Percentiles rank a stretch among this genome's conserved stretches.
These are phyloP conservation scores for Sarcophaga peregrina DNA, from an alignment of 1,140 invertebrate genomes.

Conservation along the genomic window DNA sequence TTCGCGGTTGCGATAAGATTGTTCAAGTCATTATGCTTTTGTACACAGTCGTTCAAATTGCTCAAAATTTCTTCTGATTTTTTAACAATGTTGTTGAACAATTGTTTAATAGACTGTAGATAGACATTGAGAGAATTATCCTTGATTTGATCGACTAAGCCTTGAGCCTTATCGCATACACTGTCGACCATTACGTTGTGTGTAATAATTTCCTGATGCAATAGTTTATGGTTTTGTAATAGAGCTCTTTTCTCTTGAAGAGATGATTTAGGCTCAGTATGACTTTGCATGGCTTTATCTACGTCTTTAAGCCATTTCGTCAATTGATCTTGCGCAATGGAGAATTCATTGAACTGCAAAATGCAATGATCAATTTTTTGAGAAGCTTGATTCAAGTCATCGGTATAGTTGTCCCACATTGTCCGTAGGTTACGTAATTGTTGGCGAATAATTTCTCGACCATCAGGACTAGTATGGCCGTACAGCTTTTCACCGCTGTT, in stretches of 20 bases:
- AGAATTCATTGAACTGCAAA: constrained; percentile 89
- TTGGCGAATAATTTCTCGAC: constrained; percentile 89
- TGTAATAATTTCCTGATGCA: constrained; percentile 94
- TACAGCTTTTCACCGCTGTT: constrained; percentile 93
- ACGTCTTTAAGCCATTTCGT: constrained; percentile 93
- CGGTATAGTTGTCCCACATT: constrained; percentile 88
- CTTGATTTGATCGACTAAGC: constrained; percentile 88
- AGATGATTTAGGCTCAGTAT: constrained; percentile 89
- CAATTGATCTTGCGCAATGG: constrained; percentile 87
- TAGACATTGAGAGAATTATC: constrained; percentile 88
- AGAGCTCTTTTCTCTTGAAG: constrained; percentile 95
- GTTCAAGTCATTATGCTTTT: constrained; percentile 85
- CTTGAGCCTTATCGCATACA: constrained; percentile 91
- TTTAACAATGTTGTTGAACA: constrained; percentile 88
- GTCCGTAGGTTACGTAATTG: constrained; percentile 85
- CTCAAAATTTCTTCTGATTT: constrained; percentile 88
- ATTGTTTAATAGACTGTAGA: constrained; percentile 87
- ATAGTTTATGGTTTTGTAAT: constrained; percentile 92
- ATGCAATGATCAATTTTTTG: constrained; percentile 90
- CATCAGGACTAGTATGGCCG: constrained; percentile 91
- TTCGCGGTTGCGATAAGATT: constrained; percentile 78
- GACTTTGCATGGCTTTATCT: constrained; percentile 89
- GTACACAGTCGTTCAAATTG: constrained; percentile 86
- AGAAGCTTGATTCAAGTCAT: constrained; percentile 81
- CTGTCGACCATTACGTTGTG: constrained; percentile 90